phyloP scores from a whole-genome alignment of 92 coral and sea anemone species.

The Palythoa grandiflora region DNA sequence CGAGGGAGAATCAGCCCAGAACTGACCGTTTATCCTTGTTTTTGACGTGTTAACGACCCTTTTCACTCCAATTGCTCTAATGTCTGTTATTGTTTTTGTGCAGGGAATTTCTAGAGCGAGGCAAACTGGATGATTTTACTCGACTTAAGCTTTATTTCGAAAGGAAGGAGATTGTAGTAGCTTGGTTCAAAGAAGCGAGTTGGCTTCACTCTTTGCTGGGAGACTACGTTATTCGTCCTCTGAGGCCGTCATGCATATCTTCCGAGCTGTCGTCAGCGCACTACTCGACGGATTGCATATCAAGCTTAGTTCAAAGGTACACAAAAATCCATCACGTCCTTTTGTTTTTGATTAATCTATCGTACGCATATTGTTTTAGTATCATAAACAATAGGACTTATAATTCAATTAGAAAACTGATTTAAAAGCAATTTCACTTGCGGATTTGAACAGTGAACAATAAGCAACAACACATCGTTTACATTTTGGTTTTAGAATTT shows the following conservation, averaged over 20 bases:
- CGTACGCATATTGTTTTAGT: neutral
- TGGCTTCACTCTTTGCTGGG: constrained; percentile 96
- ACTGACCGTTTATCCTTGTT: constrained; percentile 10
- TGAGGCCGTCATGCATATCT: constrained; percentile 93
- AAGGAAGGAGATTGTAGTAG: constrained; percentile 97
- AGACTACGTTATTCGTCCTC: constrained; percentile 90
- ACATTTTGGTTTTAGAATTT: neutral
- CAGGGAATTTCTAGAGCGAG: constrained; percentile 95
- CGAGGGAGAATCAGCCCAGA: constrained; percentile 33
- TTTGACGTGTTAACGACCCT: neutral
- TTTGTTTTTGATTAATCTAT: neutral
- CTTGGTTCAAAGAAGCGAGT: constrained; percentile 97
- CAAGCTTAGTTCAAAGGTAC: constrained; percentile 93
- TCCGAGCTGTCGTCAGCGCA: constrained; percentile 92
- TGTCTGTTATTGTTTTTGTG: neutral
- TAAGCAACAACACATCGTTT: neutral
- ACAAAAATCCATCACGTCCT: neutral
- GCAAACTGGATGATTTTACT: constrained; percentile 88
- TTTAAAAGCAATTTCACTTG: constrained; percentile 11
- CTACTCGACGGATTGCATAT: constrained; percentile 89
- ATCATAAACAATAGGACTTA: neutral
- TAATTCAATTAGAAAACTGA: neutral
- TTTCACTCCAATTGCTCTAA: neutral
- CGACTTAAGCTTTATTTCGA: constrained; percentile 94
- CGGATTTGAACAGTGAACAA: constrained; percentile 8